phyloP scores from a whole-genome alignment of 2,797 vertebrate species.

The Anisognathus igniventris region DNA sequence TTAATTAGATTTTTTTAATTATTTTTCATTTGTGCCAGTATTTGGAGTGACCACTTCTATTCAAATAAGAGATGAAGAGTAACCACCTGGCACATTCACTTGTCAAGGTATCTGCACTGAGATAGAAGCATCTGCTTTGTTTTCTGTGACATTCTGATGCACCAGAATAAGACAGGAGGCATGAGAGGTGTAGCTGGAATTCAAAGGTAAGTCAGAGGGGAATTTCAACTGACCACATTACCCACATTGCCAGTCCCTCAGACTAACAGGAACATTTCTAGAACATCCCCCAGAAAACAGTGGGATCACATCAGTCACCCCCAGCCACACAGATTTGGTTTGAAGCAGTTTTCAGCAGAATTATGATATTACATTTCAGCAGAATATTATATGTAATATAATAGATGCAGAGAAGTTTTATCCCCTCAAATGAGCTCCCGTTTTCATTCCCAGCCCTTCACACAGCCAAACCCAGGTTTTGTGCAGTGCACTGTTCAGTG shows the following conservation, averaged over 20 bases:
- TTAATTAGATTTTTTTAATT: not conserved
- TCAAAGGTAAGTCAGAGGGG: not conserved
- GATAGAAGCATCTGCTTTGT: not conserved
- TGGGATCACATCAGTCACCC: not conserved
- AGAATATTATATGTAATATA: not conserved
- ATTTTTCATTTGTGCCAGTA: not conserved
- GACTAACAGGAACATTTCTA: not conserved
- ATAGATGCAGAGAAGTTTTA: not conserved
- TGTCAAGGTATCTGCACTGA: not conserved
- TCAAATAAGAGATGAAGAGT: not conserved
- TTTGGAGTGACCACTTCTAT: not conserved
- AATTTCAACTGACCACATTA: not conserved
- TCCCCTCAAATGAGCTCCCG: not conserved
- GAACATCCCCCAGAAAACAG: not conserved
- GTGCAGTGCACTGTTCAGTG: not conserved
- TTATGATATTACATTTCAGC: not conserved
- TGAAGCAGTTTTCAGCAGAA: not conserved
- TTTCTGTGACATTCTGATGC: not conserved
- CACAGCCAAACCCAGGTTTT: not conserved
- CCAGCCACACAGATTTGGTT: accelerated
- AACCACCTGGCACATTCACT: not conserved
- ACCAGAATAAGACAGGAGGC: not conserved
- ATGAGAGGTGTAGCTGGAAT: not conserved
- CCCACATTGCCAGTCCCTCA: not conserved
- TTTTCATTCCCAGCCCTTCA: not conserved